A percentile compares a stretch with the other conserved stretches of the same genome.
Evolutionary conservation across 2,888 invertebrate genomes (phyloP).

Genomic region (Pterobdella sp.): DNA sequence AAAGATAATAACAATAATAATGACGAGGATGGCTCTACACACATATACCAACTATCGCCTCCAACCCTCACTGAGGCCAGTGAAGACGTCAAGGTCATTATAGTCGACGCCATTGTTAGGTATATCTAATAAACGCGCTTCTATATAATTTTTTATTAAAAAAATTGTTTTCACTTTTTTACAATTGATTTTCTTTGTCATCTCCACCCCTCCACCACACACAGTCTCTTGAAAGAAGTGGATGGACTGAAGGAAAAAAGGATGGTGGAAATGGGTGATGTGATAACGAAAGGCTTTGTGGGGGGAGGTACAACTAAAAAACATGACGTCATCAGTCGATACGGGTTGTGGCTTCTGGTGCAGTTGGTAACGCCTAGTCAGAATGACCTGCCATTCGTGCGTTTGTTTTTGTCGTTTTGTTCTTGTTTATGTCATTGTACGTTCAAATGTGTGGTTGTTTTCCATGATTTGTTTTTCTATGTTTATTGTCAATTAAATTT

Average conservation of each 20-base stretch:
- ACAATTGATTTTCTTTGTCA: too few species aligned
- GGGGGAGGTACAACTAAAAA: constrained; percentile 30
- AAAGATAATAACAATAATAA: constrained; percentile 10
- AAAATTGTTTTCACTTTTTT: not conserved
- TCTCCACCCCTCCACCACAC: too few species aligned
- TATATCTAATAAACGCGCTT: constrained; percentile 50
- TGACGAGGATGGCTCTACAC: constrained; percentile 53
- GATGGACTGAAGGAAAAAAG: constrained; percentile 48
- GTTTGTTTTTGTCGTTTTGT: constrained; percentile 31
- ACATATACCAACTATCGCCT: constrained; percentile 78
- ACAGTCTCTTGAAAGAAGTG: constrained; percentile 75
- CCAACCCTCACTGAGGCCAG: constrained; percentile 82
- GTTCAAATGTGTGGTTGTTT: not conserved
- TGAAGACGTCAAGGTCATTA: constrained; percentile 79
- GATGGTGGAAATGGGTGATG: constrained; percentile 49
- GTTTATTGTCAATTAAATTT: not conserved
- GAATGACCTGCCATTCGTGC: constrained; percentile 52
- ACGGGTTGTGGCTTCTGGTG: constrained; percentile 93
- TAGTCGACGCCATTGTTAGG: constrained; percentile 89
- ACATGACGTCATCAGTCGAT: constrained; percentile 54
- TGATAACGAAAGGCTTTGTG: constrained; percentile 39
- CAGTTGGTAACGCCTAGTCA: constrained; percentile 64
- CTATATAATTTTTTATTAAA: not conserved
- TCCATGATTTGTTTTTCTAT: not conserved
- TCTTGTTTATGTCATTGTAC: not conserved